phyloP scores from a whole-genome alignment of 2,797 vertebrate genomes.

The Cossypha heuglini region DNA sequence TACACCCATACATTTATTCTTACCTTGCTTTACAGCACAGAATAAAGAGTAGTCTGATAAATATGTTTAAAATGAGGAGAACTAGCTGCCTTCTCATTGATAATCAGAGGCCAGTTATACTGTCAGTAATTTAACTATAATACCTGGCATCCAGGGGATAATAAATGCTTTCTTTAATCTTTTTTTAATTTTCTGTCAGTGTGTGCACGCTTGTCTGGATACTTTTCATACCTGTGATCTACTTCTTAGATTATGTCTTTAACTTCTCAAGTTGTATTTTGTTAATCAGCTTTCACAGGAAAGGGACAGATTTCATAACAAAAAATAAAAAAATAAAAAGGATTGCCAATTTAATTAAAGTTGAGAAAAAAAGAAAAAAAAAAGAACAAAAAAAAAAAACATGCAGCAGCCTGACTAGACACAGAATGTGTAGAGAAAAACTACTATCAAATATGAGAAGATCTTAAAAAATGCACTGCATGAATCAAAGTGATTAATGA shows the following conservation, averaged over 20 bases:
- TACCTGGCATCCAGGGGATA: neutral
- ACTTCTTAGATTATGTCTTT: neutral
- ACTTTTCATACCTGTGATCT: neutral
- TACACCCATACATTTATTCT: neutral
- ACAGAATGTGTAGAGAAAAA: neutral
- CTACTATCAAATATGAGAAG: neutral
- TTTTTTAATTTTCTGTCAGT: neutral
- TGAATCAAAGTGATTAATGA: neutral
- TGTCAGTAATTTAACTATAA: neutral
- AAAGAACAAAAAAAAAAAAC: neutral
- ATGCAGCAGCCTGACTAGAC: neutral
- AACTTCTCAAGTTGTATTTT: neutral
- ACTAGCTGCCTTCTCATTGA: neutral
- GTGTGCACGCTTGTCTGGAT: neutral
- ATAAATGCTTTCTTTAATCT: conserved; percentile 2
- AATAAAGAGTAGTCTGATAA: neutral
- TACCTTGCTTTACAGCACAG: neutral
- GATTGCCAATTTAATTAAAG: neutral
- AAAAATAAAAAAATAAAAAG: neutral
- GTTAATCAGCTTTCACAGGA: neutral
- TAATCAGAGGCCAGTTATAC: neutral
- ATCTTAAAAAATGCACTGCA: neutral
- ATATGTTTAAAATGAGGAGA: neutral
- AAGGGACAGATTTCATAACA: neutral
- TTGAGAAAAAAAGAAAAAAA: neutral